These are phyloP conservation scores for Lasiurus cinereus DNA, from an alignment of 2,113 vertebrate species.

Conservation along the genomic window DNA sequence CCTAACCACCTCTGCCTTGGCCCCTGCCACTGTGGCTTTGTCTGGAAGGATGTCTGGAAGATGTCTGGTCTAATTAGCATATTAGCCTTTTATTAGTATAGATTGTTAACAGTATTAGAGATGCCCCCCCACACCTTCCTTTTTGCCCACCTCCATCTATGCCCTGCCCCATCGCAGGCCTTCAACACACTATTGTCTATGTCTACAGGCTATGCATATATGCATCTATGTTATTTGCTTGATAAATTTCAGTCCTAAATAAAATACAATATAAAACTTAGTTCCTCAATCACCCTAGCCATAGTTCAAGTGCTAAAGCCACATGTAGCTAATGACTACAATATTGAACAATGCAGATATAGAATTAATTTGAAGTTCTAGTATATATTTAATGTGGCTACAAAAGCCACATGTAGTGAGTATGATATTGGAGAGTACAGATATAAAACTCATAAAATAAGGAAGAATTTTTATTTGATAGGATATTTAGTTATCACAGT, in stretches of 20 bases:
- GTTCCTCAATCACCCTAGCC: background rate
- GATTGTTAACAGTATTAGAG: no score
- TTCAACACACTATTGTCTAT: background rate
- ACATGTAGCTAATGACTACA: background rate
- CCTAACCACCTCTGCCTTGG: no score
- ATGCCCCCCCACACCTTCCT: no score
- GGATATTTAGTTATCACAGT: background rate
- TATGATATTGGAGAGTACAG: background rate
- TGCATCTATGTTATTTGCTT: background rate
- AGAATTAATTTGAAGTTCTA: background rate
- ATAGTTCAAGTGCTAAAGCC: background rate
- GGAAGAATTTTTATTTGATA: background rate
- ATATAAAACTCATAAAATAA: conserved; percentile 20
- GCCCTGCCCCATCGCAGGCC: background rate
- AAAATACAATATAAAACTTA: conserved; percentile 1
- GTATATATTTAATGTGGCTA: background rate
- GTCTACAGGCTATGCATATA: background rate
- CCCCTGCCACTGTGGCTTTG: no score
- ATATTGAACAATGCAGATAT: background rate
- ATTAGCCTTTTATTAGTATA: no score
- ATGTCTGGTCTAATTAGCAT: no score
- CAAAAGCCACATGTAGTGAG: background rate
- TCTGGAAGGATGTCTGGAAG: no score
- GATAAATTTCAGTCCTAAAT: background rate
- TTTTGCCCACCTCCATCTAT: background rate